Evolutionary conservation across 2,888 invertebrate genomes (phyloP).

Genomic region (Thecocarcelia acutangulata): DNA sequence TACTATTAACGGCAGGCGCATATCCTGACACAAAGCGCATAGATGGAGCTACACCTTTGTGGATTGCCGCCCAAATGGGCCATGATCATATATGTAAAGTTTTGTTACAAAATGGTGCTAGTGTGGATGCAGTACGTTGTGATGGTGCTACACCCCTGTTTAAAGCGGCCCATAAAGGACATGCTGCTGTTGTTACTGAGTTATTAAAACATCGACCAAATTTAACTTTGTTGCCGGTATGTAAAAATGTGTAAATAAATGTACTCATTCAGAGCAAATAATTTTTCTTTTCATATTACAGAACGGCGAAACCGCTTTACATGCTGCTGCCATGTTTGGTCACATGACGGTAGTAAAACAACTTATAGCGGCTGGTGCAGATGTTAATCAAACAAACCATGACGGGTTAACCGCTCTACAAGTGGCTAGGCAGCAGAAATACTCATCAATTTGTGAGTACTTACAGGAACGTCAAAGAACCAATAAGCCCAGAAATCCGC

Average conservation of each 20-base stretch:
- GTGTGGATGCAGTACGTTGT: slow-evolving; percentile 90
- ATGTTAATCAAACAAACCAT: slow-evolving; percentile 87
- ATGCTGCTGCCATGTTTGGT: slow-evolving; percentile 95
- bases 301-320: slow-evolving; percentile 96
- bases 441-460: slow-evolving; percentile 80
- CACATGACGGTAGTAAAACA: slow-evolving; percentile 90
- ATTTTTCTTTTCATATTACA: slow-evolving; percentile 76
- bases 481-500: slow-evolving; percentile 48
- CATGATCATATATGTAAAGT: slow-evolving; percentile 90
- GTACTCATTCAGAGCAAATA: background rate
- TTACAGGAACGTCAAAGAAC: slow-evolving; percentile 76
- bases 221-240: slow-evolving; percentile 90
- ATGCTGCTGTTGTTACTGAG: slow-evolving; percentile 91
- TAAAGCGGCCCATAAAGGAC: slow-evolving; percentile 97
- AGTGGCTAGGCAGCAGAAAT: slow-evolving; percentile 83
- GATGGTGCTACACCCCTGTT: slow-evolving; percentile 97
- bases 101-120: slow-evolving; percentile 89
- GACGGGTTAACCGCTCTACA: slow-evolving; percentile 87
- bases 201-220: slow-evolving; percentile 91
- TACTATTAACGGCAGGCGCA: slow-evolving; percentile 88
- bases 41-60: slow-evolving; percentile 94
- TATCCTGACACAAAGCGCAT: slow-evolving; percentile 87
- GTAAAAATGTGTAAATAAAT: slow-evolving; percentile 71
- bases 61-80: slow-evolving; percentile 98
- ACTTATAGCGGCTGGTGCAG: slow-evolving; percentile 87